These are phyloP conservation scores for Heliconius hortense DNA, from an alignment of 2,888 invertebrate species.

Conservation along the genomic window DNA sequence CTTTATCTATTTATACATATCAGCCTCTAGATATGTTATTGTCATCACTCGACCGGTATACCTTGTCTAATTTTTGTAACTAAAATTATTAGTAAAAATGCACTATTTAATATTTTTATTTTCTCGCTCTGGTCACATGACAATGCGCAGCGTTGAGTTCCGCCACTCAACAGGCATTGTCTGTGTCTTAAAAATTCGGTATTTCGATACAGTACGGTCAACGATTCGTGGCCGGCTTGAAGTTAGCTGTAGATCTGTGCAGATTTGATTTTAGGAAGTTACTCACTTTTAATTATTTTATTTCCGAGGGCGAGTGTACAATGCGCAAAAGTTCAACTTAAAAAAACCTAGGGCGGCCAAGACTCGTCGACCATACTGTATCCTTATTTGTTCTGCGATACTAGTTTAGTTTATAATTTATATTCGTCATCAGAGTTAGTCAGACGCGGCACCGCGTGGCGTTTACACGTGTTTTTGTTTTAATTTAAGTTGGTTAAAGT, in stretches of 20 bases:
- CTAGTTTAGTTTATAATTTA: background rate
- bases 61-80: too few relatives aligned
- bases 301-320: too few relatives aligned
- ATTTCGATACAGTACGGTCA: background rate
- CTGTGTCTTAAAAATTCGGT: background rate
- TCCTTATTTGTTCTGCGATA: background rate
- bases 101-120: too few relatives aligned
- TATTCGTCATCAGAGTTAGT: background rate
- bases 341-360: too few relatives aligned
- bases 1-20: background rate
- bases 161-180: background rate
- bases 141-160: background rate
- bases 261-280: too few relatives aligned
- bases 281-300: too few relatives aligned
- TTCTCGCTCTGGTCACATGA: too few relatives aligned
- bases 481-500: background rate
- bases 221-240: background rate
- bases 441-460: conserved; percentile 10
- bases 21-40: background rate
- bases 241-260: background rate
- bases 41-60: background rate
- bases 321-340: too few relatives aligned
- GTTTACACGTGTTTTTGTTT: background rate
- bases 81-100: too few relatives aligned
- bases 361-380: background rate